Evolutionary conservation across 2,113 vertebrate species (phyloP).

Genomic region (Sapajus apella): DNA sequence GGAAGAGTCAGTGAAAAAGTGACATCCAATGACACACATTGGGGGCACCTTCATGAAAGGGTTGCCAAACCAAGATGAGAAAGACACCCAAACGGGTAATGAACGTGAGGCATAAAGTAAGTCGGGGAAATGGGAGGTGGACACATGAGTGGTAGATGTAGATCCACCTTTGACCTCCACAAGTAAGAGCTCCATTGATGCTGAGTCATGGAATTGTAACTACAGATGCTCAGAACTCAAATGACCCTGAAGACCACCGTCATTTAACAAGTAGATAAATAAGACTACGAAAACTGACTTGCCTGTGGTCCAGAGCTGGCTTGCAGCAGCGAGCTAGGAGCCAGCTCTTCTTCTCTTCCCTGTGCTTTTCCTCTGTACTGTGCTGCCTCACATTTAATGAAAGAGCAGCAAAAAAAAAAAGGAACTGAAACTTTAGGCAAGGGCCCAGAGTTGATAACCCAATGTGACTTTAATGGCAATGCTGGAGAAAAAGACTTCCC

Average conservation of each 20-base stretch:
- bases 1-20: neutral
- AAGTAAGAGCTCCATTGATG: no score
- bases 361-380: neutral
- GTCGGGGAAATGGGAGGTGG: neutral
- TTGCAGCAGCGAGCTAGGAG: neutral
- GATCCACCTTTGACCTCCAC: neutral
- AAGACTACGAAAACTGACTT: neutral
- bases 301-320: neutral
- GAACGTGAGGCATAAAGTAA: neutral
- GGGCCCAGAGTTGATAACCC: neutral
- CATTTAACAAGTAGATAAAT: neutral
- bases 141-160: neutral
- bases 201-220: neutral
- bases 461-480: neutral
- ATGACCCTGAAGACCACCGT: neutral
- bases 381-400: neutral
- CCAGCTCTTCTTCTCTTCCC: neutral
- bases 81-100: neutral
- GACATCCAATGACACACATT: neutral
- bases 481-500: neutral
- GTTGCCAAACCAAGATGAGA: neutral
- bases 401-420: neutral
- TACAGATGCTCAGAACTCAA: neutral
- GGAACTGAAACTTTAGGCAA: conserved; percentile 11
- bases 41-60: neutral